These are phyloP conservation scores for Gymnogyps californianus DNA, from an alignment of 2,113 vertebrate genomes.

Conservation along the genomic window DNA sequence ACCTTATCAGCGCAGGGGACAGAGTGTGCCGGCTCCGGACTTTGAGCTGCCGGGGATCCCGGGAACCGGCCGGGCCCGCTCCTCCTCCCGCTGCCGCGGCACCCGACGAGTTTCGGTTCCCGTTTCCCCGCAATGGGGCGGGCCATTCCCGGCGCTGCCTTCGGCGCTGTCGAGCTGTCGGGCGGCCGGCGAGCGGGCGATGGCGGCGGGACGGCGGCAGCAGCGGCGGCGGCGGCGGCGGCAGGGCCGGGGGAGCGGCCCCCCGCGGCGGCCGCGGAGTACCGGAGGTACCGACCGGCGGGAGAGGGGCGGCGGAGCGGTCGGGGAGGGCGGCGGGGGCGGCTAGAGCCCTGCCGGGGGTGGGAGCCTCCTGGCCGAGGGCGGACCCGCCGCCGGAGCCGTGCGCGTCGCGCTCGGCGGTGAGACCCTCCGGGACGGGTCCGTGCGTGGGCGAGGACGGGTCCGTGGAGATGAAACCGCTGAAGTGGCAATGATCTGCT, in stretches of 20 bases:
- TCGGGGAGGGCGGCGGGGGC: background rate
- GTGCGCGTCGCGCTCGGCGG: background rate
- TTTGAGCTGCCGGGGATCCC: rapidly evolving
- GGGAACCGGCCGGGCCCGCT: background rate
- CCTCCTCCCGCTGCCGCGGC: background rate
- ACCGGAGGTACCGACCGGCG: background rate
- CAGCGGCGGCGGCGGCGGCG: background rate
- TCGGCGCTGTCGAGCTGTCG: background rate
- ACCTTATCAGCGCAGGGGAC: background rate
- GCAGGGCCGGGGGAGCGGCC: rapidly evolving
- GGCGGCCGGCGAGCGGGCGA: background rate
- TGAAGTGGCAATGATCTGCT: rapidly evolving
- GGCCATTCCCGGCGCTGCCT: background rate
- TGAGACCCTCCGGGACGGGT: background rate
- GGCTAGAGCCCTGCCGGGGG: background rate
- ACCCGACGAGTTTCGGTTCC: background rate
- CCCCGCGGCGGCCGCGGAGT: background rate
- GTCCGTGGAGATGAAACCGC: background rate
- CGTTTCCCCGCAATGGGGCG: background rate
- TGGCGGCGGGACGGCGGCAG: background rate
- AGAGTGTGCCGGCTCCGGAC: background rate
- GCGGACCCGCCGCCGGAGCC: background rate
- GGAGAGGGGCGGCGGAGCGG: background rate
- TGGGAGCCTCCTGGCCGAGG: background rate
- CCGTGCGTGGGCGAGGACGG: background rate